phyloP scores from a whole-genome alignment of 2,797 vertebrate genomes.

The Myotis pilosus region DNA sequence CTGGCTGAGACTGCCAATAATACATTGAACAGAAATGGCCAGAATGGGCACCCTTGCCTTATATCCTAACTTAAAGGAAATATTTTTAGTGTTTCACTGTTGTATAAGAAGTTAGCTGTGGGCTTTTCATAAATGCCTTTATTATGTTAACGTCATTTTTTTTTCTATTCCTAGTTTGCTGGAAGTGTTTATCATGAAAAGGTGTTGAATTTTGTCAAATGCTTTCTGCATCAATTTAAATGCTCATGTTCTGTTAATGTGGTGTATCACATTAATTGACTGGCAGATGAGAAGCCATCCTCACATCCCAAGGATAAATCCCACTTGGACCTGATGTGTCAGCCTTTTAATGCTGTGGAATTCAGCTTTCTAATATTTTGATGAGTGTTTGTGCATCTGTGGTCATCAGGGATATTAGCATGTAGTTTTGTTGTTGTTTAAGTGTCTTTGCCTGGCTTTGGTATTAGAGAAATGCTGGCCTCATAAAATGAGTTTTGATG shows the following conservation, averaged over 20 bases:
- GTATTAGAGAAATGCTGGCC: background rate
- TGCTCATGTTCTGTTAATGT: background rate
- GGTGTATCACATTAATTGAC: background rate
- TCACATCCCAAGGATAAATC: background rate
- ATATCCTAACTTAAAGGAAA: background rate
- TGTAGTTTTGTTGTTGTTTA: background rate
- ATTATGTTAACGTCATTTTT: background rate
- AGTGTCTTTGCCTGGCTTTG: background rate
- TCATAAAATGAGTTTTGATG: background rate
- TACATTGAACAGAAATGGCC: background rate
- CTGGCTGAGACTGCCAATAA: background rate
- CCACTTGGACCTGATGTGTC: background rate
- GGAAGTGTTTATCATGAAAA: background rate
- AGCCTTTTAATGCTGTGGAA: background rate
- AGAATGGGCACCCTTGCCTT: background rate
- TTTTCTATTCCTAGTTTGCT: background rate
- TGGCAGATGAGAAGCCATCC: background rate
- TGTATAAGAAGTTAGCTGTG: background rate
- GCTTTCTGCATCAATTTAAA: background rate
- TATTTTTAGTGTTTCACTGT: background rate
- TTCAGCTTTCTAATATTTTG: background rate
- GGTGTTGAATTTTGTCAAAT: background rate
- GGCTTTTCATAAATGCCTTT: background rate
- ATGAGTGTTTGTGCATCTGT: background rate
- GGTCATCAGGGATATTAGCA: background rate